Percentiles rank a stretch among this genome's conserved stretches.
Evolutionary conservation across 1,140 invertebrate species (phyloP).

Genomic region (Hyphantria cunea): DNA sequence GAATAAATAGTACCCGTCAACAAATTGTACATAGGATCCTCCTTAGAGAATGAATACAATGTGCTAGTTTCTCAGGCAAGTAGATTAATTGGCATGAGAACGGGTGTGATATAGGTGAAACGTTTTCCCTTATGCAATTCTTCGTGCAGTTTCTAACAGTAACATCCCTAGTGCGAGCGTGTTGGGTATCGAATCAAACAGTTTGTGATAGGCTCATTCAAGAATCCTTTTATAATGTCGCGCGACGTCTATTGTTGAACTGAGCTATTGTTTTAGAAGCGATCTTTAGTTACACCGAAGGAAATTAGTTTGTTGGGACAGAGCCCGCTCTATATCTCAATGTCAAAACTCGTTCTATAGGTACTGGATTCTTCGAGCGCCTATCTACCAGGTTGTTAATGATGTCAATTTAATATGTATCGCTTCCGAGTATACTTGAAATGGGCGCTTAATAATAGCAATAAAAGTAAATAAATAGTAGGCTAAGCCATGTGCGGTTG

Average conservation of each 20-base stretch:
- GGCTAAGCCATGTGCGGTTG: constrained; percentile 53
- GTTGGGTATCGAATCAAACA: too few species aligned
- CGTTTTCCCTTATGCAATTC: too few species aligned
- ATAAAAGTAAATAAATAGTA: constrained; percentile 11
- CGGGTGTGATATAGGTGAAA: constrained; percentile 4
- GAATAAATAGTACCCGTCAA: constrained; percentile 38
- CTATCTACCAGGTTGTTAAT: constrained; percentile 20
- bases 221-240: too few species aligned
- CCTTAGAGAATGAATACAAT: constrained; percentile 24
- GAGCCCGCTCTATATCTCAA: too few species aligned
- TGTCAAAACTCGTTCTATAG: too few species aligned
- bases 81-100: constrained; percentile 9
- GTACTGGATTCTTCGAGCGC: constrained; percentile 11
- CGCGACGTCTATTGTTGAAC: too few species aligned
- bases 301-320: too few species aligned
- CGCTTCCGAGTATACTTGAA: constrained; percentile 5
- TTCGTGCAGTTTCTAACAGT: too few species aligned
- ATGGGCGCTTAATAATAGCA: constrained; percentile 23
- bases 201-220: too few species aligned
- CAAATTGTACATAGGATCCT: constrained; percentile 17
- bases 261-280: too few species aligned
- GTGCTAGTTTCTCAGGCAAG: constrained; percentile 27
- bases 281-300: not conserved
- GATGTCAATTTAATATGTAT: constrained; percentile 25
- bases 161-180: too few species aligned